Evolutionary conservation across 2,113 vertebrate species (phyloP).

Genomic region (Microtus richardsoni): DNA sequence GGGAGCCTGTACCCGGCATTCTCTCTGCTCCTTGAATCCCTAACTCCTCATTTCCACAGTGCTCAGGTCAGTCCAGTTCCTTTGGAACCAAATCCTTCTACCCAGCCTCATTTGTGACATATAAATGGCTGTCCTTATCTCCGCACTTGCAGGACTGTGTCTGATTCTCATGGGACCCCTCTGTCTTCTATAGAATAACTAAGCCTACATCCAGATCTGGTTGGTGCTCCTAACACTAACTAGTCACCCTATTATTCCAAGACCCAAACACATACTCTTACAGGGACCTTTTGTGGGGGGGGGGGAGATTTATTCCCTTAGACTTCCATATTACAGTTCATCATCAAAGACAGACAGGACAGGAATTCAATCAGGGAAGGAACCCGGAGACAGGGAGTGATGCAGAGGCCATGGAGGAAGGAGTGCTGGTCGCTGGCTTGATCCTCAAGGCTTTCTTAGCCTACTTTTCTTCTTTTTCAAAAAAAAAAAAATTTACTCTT

Average conservation of each 20-base stretch:
- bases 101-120: too few relatives aligned
- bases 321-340: background rate
- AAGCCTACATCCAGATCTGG: background rate
- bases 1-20: background rate
- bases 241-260: background rate
- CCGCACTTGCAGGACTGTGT: fast-evolving
- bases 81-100: background rate
- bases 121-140: background rate
- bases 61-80: background rate
- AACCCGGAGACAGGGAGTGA: background rate
- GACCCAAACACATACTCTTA: background rate
- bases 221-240: background rate
- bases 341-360: background rate
- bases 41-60: background rate
- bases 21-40: background rate
- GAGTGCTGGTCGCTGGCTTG: too few relatives aligned
- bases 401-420: background rate
- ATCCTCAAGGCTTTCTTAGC: background rate
- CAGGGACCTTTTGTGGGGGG: background rate
- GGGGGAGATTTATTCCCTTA: background rate
- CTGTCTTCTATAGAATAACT: background rate
- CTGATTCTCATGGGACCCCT: background rate
- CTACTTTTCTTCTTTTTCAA: background rate
- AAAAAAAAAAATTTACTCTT: background rate
- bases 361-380: background rate